Base-by-base conservation (phyloP, 2,113 vertebrate species). In the Ptilorrhoa leucosticta region DNA sequence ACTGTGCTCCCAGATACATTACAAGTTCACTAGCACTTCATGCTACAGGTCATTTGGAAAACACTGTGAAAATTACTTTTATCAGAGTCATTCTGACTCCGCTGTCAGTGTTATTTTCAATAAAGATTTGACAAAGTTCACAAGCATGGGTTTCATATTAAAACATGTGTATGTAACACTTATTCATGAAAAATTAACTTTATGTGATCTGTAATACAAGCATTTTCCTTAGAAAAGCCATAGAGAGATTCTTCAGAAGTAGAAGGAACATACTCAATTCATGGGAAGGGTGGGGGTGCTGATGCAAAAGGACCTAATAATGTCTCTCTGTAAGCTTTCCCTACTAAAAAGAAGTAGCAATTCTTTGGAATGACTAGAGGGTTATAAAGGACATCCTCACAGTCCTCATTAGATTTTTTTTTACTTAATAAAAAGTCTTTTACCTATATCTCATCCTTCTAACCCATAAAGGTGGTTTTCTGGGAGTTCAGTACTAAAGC, bases 291-390 rank as follows among this genome's bases (percentile, higher is more conserved):
- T 66, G 16, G 1, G 2, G 13, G 5, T 77, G 17, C 51, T 7
- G 10, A 37, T 3, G 35, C 20, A 21, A 19, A 82, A 15, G 3
- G 35, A 65, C 21, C 44, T 19, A 87, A 6, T 15, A 58, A 56
- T 0, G 0, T 39, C 47, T 8, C 31, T 42, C 10, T 24, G 1
- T 23, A 50, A 73, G 6, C 24, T 47, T 72, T 56, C 11, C 23
- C 7, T 57, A 7, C 5, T 22, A 8, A 37, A 85, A 92, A n/a
- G 9, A 26, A 82, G 6, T 7, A 72, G 2, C 4, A 33, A 18
- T 50, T 87, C 48, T 64, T 18, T 31, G 4, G 15, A 18, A 24
- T 42, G 42, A 35, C 19, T 58, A 39, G 21, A 57, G 2, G 7
- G 1, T 81, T 88, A 48, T 35, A 72, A 53, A 87, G 20, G 14